Conservation (phyloP, 2,113 vertebrate species). For the Percopsis transmontana region DNA sequence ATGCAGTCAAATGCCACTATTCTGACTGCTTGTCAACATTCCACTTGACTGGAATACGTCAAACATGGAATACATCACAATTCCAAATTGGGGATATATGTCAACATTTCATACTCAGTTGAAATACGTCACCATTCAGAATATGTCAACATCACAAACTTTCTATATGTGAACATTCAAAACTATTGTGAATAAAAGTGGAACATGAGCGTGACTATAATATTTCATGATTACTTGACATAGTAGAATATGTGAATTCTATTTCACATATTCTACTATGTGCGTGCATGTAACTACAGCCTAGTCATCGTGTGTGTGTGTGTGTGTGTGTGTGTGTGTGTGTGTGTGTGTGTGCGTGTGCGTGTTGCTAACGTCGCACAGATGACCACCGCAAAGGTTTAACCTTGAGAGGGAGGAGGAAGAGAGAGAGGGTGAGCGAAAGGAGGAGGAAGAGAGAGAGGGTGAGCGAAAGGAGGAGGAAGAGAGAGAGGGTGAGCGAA, state of each 20-base stretch:
- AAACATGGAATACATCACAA: too few relatives aligned
- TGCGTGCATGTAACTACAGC: constrained; percentile 64
- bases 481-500: constrained; percentile 54
- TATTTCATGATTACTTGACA: too few relatives aligned
- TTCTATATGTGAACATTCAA: too few relatives aligned
- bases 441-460: background rate
- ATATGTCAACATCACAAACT: too few relatives aligned
- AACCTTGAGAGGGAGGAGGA: constrained; percentile 61
- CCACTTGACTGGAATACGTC: too few relatives aligned
- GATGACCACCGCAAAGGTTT: constrained; percentile 80
- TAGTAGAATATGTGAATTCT: too few relatives aligned
- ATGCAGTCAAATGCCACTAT: too few relatives aligned
- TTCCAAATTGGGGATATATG: too few relatives aligned
- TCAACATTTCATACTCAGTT: too few relatives aligned
- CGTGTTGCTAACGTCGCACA: constrained; percentile 67
- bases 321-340: constrained; percentile 11
- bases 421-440: background rate
- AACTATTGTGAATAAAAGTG: too few relatives aligned
- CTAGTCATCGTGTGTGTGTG: constrained; percentile 11
- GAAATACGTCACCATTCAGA: too few relatives aligned
- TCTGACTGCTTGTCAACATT: background rate
- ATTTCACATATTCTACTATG: constrained; percentile 79
- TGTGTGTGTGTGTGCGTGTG: constrained; percentile 55
- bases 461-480: constrained; percentile 36
- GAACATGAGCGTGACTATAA: too few relatives aligned